Base-by-base conservation (phyloP, 2,888 invertebrate genomes). In the Megamerina dolium region DNA sequence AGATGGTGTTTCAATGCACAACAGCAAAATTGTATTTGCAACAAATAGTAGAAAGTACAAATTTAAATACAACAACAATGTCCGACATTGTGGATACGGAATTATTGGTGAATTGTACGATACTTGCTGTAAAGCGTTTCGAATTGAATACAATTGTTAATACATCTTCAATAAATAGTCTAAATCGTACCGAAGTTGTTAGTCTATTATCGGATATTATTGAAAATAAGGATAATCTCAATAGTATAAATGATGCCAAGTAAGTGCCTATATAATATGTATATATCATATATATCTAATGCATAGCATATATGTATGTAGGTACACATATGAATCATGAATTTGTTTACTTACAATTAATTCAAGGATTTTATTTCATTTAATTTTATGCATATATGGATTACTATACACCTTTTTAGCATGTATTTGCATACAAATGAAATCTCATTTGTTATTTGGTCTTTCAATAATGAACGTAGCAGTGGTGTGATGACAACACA, bases 11-110 rank as follows among this genome's bases (percentile, higher is more conserved):
- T n/a, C n/a, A n/a, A n/a, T n/a, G n/a, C n/a, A n/a, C n/a, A n/a
- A n/a, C n/a, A n/a, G n/a, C n/a, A n/a, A n/a, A n/a, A n/a, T n/a
- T n/a, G n/a, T n/a, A n/a, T n/a, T n/a, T n/a, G n/a, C n/a, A n/a
- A n/a, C n/a, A n/a, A n/a, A n/a, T n/a, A n/a, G n/a, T n/a, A 27
- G 30, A 14, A 38, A 29, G 12, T 17, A 8, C 12, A 27, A 29
- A 29, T 17, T 37, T 5, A 16, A 16, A 14, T 16, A 37, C 27
- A 29, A 29, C 18, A 3, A n/a, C 23, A 51, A 69, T 70, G 70
- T 64, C 68, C 43, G 68, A 70, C 51, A 58, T 58, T 50, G 63
- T 70, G 45, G 65, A 68, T 51, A 69, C 67, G 5, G 65, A 67
- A 47, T 51, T 70, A 38, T 47, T 70, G 47, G 61, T 66, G 38